Evolutionary conservation across 2,888 invertebrate species (phyloP), one percentile per base, ranked within the genome.

Genomic region (Gastracanthus pulcherrimus): DNA sequence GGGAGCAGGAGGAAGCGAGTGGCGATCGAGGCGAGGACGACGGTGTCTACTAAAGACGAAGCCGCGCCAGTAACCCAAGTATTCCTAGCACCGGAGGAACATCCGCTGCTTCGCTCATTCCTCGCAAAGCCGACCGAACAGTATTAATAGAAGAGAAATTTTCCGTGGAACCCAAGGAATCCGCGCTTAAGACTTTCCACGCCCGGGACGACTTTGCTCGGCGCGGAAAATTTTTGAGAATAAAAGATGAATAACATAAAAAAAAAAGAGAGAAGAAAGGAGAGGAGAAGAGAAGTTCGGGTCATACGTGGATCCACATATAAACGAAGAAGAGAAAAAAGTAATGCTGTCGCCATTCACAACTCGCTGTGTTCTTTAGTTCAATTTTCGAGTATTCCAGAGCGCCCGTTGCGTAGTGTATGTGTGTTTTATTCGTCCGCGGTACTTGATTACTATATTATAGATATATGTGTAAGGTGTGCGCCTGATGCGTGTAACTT

Each of bases 101-200:
- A 19, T 31, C 31, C 36, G 26, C 60, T n/a, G 34, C 7, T 6
- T 19, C 62, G 36, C 60, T 66, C 75, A 48, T 29, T 41, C 62
- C 60, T 69, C 64, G 71, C 66, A 55, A 70, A 19, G 55, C 62
- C 79, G 67, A 74, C 79, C 79, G 41, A 79, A 72, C 79, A 79
- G 79, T 79, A 79, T 79, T 79, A 69, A 60, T 48, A 66, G 66
- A 79, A 72, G 66, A 67, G 72, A 72, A 48, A 34, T 13, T 34
- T 34, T 23, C 60, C 31, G 41, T 16, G 60, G 29, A n/a, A 31
- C 45, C 13, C 38, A 38, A 6, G 6, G 38, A 6, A 45, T 13
- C 3, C 41, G 11, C 41, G 9, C 9, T 31, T n/a, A n/a, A n/a
- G n/a, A n/a, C n/a, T n/a, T n/a, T n/a, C 34, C 16, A 6, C 48